Evolutionary conservation across 2,797 vertebrate species (phyloP).

Genomic region (Diplodus puntazzo): DNA sequence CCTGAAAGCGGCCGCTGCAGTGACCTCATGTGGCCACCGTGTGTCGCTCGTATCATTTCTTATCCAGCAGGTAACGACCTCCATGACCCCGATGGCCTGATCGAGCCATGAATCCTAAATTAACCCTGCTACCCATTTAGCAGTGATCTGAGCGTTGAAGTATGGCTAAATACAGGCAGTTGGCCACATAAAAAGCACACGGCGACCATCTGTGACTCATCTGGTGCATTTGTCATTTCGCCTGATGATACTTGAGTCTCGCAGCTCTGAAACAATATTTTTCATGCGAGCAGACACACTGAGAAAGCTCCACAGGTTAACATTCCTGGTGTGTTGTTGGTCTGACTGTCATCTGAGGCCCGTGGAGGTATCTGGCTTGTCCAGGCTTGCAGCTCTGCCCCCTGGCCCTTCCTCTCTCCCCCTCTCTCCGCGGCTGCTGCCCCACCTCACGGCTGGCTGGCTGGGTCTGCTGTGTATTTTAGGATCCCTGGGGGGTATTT

Average conservation of each 20-base stretch:
- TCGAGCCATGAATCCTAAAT: conserved; percentile 60
- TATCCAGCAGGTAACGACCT: conserved; percentile 40
- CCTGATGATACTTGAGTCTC: neutral
- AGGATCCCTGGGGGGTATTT: conserved; percentile 77
- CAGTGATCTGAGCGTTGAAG: conserved; percentile 45
- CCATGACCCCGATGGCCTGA: conserved; percentile 63
- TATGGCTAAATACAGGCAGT: conserved; percentile 65
- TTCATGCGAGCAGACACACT: neutral
- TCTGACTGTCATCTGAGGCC: conserved; percentile 57
- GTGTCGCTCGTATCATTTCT: conserved; percentile 37
- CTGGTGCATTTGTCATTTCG: neutral
- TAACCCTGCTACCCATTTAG: conserved; percentile 62
- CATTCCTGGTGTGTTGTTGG: conserved; percentile 57
- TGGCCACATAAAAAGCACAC: conserved; percentile 15
- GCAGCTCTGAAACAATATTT: neutral
- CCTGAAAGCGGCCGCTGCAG: conserved; percentile 10
- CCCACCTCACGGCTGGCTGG: conserved; percentile 49
- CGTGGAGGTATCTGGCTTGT: conserved; percentile 62
- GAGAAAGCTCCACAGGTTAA: conserved; percentile 35
- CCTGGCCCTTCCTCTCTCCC: conserved; percentile 52
- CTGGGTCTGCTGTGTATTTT: conserved; percentile 73
- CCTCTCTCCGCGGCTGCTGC: conserved; percentile 33
- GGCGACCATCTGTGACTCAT: neutral
- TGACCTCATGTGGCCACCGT: conserved; percentile 40
- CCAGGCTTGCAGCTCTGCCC: conserved; percentile 67